Conservation (phyloP, 2,888 invertebrate genomes). For the Calliopum simillimum region DNA sequence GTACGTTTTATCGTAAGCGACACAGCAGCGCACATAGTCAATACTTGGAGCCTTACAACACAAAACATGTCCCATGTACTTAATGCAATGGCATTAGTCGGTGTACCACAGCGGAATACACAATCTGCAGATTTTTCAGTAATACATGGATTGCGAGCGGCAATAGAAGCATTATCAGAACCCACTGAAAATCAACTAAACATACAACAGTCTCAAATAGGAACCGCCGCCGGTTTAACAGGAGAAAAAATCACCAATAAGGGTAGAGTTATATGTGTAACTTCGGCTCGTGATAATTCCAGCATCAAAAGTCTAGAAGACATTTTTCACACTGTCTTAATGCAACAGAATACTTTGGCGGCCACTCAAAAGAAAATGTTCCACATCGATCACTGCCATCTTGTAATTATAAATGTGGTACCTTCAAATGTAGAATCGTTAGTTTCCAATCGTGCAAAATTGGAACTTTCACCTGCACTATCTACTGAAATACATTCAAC, state of each 20-base stretch:
- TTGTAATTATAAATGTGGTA: conserved; percentile 89
- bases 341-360: conserved; percentile 83
- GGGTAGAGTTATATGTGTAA: conserved; percentile 91
- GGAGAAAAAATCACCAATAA: conserved; percentile 56
- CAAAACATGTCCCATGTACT: conserved; percentile 90
- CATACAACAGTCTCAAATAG: conserved; percentile 41
- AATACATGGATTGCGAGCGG: conserved; percentile 86
- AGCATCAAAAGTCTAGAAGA: conserved; percentile 89
- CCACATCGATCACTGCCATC: conserved; percentile 87
- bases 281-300: conserved; percentile 87
- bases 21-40: conserved; percentile 84
- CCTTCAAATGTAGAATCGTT: conserved; percentile 84
- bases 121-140: conserved; percentile 74
- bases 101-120: conserved; percentile 76
- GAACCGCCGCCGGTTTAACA: conserved; percentile 57
- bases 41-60: conserved; percentile 84
- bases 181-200: conserved; percentile 81
- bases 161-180: conserved; percentile 87
- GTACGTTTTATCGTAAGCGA: conserved; percentile 91
- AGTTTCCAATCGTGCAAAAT: conserved; percentile 78
- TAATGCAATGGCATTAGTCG: conserved; percentile 85
- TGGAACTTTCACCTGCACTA: conserved; percentile 79
- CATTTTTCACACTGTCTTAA: conserved; percentile 83
- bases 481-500: conserved; percentile 86
- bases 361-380: conserved; percentile 73